Evolutionary conservation across 2,888 invertebrate species (phyloP).

Genomic region (Lysandra coridon): DNA sequence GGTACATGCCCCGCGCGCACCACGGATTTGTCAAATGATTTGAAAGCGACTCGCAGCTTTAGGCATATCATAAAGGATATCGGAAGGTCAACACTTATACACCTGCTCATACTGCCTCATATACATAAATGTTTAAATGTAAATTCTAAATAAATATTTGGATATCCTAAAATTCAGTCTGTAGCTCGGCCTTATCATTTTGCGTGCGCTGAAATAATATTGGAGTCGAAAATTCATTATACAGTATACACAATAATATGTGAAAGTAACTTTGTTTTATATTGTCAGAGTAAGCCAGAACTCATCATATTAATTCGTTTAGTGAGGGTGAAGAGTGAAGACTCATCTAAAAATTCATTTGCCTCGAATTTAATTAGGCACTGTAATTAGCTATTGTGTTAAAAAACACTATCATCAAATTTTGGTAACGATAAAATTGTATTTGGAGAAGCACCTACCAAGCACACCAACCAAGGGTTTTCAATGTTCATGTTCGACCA

Average conservation of each 20-base stretch:
- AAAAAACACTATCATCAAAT: neutral
- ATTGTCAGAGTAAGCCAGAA: constrained; percentile 8
- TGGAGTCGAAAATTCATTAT: constrained; percentile 34
- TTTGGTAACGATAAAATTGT: no score
- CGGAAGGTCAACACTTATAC: constrained; percentile 15
- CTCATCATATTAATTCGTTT: constrained; percentile 11
- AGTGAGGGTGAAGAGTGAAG: neutral
- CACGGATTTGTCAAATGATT: neutral
- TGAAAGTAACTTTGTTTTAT: constrained; percentile 27
- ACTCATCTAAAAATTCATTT: neutral
- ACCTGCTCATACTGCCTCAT: constrained; percentile 10
- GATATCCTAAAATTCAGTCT: constrained; percentile 39
- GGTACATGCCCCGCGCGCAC: neutral
- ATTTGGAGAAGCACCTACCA: no score
- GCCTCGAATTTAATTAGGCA: neutral
- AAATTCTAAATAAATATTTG: constrained; percentile 49
- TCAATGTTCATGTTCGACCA: no score
- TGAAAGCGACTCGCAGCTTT: neutral
- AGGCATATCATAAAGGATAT: constrained; percentile 34
- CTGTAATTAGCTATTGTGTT: neutral
- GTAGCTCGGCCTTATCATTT: constrained; percentile 30
- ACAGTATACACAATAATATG: constrained; percentile 12
- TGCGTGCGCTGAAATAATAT: constrained; percentile 29
- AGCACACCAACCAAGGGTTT: no score
- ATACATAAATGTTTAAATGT: constrained; percentile 43